Evolutionary conservation across 2,888 invertebrate species (phyloP).

Genomic region (Steinernema carpocapsae): DNA sequence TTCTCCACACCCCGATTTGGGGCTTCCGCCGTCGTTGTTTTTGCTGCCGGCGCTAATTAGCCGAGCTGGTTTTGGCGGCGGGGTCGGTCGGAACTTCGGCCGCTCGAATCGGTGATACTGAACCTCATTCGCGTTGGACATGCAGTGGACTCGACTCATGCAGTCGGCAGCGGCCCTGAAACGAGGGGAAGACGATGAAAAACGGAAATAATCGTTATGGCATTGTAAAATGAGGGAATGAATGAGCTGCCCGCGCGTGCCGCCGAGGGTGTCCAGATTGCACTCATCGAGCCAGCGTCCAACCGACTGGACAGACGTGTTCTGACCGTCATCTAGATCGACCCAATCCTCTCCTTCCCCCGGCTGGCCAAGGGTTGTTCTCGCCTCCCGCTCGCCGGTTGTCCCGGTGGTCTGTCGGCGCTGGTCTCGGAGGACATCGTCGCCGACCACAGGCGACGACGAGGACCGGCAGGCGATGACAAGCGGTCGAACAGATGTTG

Average conservation of each 20-base stretch:
- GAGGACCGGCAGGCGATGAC: slow-evolving; percentile 29
- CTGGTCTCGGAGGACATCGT: slow-evolving; percentile 17
- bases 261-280: slow-evolving; percentile 24
- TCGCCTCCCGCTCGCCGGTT: slow-evolving; percentile 14
- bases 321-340: slow-evolving; percentile 3
- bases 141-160: slow-evolving; percentile 30
- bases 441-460: slow-evolving; percentile 25
- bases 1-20: not conserved
- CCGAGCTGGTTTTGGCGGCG: slow-evolving; percentile 27
- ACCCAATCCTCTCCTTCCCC: no score
- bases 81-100: slow-evolving; percentile 18
- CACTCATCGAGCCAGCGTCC: slow-evolving; percentile 8
- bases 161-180: slow-evolving; percentile 21
- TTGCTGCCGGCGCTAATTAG: slow-evolving; percentile 4
- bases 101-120: slow-evolving; percentile 10
- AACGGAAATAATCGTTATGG: not conserved
- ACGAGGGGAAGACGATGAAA: not conserved
- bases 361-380: slow-evolving; percentile 3
- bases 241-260: slow-evolving; percentile 4
- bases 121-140: slow-evolving; percentile 15
- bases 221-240: slow-evolving; percentile 22
- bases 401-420: not conserved
- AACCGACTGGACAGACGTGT: slow-evolving; percentile 23
- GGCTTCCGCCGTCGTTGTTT: not conserved
- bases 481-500: slow-evolving; percentile 32